Conservation (phyloP, 2,113 vertebrate species). For the Tympanuchus pallidicinctus region DNA sequence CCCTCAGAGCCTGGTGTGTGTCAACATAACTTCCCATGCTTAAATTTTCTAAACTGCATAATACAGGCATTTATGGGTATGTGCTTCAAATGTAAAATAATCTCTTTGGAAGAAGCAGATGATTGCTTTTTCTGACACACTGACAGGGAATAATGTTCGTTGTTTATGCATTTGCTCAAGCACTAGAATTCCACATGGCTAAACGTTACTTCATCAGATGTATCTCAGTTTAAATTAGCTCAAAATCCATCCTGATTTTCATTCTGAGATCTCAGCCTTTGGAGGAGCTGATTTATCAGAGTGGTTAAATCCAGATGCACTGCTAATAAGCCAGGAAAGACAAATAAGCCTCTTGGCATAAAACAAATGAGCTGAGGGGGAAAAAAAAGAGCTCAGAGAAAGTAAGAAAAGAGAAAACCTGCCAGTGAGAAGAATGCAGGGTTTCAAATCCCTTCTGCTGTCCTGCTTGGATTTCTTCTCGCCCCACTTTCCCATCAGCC, state of each 20-base stretch:
- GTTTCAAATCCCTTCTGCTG: neutral
- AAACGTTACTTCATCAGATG: slow-evolving; percentile 24
- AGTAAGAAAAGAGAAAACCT: neutral
- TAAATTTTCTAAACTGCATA: slow-evolving; percentile 27
- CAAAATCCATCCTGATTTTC: slow-evolving; percentile 12
- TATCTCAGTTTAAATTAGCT: slow-evolving; percentile 44
- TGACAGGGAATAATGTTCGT: slow-evolving; percentile 31
- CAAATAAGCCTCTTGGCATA: slow-evolving; percentile 45
- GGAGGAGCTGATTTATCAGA: slow-evolving; percentile 40
- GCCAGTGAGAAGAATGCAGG: neutral
- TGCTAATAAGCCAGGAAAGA: slow-evolving; percentile 48
- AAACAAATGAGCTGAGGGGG: neutral
- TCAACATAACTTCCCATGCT: slow-evolving; percentile 5
- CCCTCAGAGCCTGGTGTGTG: neutral
- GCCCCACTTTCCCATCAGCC: neutral
- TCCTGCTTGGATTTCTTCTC: neutral
- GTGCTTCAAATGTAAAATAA: slow-evolving; percentile 46
- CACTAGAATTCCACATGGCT: slow-evolving; percentile 33
- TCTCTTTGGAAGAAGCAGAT: neutral
- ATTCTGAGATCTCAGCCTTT: slow-evolving; percentile 48
- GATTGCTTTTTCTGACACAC: slow-evolving; percentile 39
- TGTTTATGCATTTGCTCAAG: slow-evolving; percentile 38
- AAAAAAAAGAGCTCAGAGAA: neutral
- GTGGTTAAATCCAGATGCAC: slow-evolving; percentile 44
- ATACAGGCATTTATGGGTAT: slow-evolving; percentile 28